These are phyloP conservation scores for Spea bombifrons DNA, from an alignment of 2,113 vertebrate species.

Conservation along the genomic window DNA sequence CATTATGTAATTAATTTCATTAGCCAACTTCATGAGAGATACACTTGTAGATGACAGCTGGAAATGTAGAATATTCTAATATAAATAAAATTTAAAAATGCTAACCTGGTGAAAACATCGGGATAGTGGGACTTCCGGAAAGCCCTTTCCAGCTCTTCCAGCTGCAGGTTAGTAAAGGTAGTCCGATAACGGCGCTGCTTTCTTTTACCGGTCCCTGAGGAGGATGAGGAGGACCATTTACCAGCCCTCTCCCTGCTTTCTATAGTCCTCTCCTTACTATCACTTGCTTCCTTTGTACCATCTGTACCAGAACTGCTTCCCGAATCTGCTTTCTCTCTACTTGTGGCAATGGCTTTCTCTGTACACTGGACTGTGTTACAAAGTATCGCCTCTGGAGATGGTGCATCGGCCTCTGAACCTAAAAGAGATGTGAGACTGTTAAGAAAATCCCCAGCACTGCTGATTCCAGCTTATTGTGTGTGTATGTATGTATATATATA, in stretches of 20 bases:
- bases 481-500: no score
- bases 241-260: not conserved
- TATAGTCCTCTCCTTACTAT: not conserved
- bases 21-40: no score
- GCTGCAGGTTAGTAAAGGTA: slow-evolving; percentile 61
- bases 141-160: slow-evolving; percentile 63
- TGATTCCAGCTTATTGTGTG: no score
- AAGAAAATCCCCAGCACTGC: no score
- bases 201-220: slow-evolving; percentile 3
- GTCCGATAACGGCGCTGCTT: slow-evolving; percentile 61
- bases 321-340: not conserved
- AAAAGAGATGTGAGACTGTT: not conserved
- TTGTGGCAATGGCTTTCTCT: not conserved
- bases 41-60: no score
- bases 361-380: not conserved
- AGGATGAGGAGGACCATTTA: not conserved
- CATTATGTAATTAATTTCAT: no score
- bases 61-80: no score
- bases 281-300: not conserved
- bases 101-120: slow-evolving; percentile 62
- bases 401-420: not conserved
- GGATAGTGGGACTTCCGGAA: slow-evolving; percentile 65
- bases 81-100: not conserved
- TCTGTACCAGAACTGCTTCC: not conserved
- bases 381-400: not conserved